A percentile compares a stretch with the other conserved stretches of the same genome.
These are phyloP conservation scores for Biston stratarius DNA, from an alignment of 2,888 invertebrate species.

Conservation along the genomic window DNA sequence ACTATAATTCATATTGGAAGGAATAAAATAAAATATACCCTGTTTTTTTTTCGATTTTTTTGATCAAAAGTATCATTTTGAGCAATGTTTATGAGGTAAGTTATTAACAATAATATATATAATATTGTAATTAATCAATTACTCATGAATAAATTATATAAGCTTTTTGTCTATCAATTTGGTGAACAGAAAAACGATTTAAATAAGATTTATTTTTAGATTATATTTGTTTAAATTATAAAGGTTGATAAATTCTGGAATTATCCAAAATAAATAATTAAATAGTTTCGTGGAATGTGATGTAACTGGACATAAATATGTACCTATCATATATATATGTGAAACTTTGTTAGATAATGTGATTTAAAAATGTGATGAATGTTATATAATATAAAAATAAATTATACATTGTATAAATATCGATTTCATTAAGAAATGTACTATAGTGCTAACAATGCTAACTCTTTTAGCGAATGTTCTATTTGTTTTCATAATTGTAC, in stretches of 20 bases:
- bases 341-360: not conserved
- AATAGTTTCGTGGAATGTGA: constrained; percentile 8
- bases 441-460: not conserved
- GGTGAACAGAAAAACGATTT: not conserved
- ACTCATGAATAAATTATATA: not conserved
- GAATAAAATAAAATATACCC: constrained; percentile 27
- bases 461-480: not conserved
- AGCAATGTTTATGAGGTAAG: constrained; percentile 31
- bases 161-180: not conserved
- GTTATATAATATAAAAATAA: too few species aligned
- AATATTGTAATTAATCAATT: not conserved
- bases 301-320: not conserved
- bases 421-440: too few species aligned
- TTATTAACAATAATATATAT: too few species aligned
- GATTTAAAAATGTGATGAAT: too few species aligned
- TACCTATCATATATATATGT: too few species aligned
- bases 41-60: constrained; percentile 34
- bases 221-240: too few species aligned
- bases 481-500: not conserved
- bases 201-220: too few species aligned
- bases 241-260: too few species aligned
- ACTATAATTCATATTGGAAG: constrained; percentile 13
- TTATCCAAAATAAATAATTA: not conserved
- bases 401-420: too few species aligned
- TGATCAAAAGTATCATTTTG: constrained; percentile 41